phyloP scores from a whole-genome alignment of 30 jellyfish, hydroid and myxozoan genomes.

The Hydra vulgaris region DNA sequence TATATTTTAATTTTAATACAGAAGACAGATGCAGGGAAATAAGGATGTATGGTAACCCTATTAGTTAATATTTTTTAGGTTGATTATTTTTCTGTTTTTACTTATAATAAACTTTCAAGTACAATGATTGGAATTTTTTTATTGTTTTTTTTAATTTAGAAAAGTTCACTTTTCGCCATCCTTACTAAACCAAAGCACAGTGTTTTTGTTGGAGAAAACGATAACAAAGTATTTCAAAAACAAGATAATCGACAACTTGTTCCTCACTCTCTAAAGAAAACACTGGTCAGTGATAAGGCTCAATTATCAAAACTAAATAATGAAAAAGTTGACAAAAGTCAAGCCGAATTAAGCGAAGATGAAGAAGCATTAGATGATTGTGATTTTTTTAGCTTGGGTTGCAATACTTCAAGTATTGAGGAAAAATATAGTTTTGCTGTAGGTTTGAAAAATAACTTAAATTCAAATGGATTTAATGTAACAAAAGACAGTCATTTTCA shows the following conservation, averaged over 20 bases:
- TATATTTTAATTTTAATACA: no score
- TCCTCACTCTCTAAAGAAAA: slow-evolving; percentile 29
- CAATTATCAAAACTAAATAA: neutral
- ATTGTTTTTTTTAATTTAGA: neutral
- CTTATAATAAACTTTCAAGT: no score
- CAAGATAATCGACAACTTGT: slow-evolving; percentile 19
- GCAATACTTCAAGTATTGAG: neutral
- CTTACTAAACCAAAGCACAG: slow-evolving; percentile 33
- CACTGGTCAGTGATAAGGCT: neutral
- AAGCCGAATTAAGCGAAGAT: slow-evolving; percentile 14
- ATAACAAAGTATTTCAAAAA: slow-evolving; percentile 2
- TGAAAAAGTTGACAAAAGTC: neutral
- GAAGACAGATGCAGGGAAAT: no score
- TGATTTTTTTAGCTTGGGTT: slow-evolving; percentile 40
- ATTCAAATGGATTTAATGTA: neutral
- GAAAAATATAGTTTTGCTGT: no score
- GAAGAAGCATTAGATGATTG: slow-evolving; percentile 39
- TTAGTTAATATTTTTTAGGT: no score
- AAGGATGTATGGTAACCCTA: no score
- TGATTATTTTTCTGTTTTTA: no score
- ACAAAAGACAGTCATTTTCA: neutral
- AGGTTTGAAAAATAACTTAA: no score
- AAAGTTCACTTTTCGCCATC: slow-evolving; percentile 20
- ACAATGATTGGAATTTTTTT: no score
- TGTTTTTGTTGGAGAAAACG: slow-evolving; percentile 22